These are phyloP conservation scores for Rhabdomys dilectus DNA, from an alignment of 2,113 vertebrate species.

Conservation along the genomic window DNA sequence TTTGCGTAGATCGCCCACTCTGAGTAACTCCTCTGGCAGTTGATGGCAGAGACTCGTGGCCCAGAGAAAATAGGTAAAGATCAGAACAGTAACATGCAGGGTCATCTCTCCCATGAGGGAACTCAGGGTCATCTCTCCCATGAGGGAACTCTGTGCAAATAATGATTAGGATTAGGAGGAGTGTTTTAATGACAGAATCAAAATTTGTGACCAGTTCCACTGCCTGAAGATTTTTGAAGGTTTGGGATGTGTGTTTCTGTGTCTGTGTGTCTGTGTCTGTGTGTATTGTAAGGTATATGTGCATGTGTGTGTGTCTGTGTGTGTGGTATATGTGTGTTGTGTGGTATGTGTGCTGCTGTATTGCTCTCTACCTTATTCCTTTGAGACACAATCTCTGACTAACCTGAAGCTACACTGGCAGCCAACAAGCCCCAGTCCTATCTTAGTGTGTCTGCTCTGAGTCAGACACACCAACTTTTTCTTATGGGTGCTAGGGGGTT, in stretches of 20 bases:
- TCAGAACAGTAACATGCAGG: background rate
- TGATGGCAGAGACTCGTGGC: background rate
- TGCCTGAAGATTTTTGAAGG: slow-evolving; percentile 3
- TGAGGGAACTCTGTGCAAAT: no score
- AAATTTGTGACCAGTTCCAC: background rate
- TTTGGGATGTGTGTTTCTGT: background rate
- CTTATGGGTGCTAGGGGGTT: background rate
- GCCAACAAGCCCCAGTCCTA: background rate
- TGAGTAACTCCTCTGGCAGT: background rate
- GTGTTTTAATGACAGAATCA: background rate
- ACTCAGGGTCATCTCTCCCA: no score
- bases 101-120: background rate
- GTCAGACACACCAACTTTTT: background rate
- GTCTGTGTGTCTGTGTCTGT: no score
- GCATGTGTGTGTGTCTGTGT: background rate
- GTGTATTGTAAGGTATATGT: background rate
- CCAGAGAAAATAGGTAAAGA: background rate
- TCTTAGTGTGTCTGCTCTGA: background rate
- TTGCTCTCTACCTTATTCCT: background rate
- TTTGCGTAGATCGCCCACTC: background rate
- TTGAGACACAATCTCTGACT: background rate
- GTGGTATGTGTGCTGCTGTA: background rate
- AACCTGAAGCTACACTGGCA: background rate
- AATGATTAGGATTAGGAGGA: background rate
- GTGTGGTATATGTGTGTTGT: background rate